Evolutionary conservation across 2,113 vertebrate genomes (phyloP), one percentile per base, ranked within the genome.

Genomic region (Vombatus ursinus): DNA sequence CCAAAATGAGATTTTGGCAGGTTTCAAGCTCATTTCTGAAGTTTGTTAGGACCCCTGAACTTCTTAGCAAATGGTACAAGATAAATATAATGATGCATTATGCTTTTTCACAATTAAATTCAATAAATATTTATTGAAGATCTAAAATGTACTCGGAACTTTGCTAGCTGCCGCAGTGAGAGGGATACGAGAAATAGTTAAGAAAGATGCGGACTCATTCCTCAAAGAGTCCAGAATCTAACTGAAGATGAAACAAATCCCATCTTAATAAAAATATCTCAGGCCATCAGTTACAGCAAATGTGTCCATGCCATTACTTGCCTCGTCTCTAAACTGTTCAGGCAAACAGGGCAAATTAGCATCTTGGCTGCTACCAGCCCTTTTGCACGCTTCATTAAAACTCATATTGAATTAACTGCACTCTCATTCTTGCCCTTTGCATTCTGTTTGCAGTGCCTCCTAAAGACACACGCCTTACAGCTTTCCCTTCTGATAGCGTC

Each of bases 381-480:
- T 84, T 84, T 50, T 77, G 51, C 22, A n/a, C 52, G 6, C 28
- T 77, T 90, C 1, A 54, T 90, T 90, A 94, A 52, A 52, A 22
- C 94, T 52, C 47, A 89, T 57, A 12, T 37, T 61, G 7, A 47
- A 53, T 14, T 47, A 48, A 22, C 61, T 94, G 93, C 16, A 54
- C 52, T 48, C 54, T 94, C 54, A 52, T 84, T 93, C 4, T 14
- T 92, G 0, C 26, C 47, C 95, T 94, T 92, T 93, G 49, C 96
- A 93, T 97, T 97, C 68, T 92, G 95, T 97, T 97, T 97, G 92
- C 97, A 99, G 98, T 96, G 96, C 97, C 98, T 91, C 98, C 97
- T 94, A 98, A 97, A 97, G 98, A 97, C 48, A 98, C 97, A 49
- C 91, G 95, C 3, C 97, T 98, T 94, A 97, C 9, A 93, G 96